Evolutionary conservation across 2,113 vertebrate species (phyloP).

Genomic region (Albula goreensis): DNA sequence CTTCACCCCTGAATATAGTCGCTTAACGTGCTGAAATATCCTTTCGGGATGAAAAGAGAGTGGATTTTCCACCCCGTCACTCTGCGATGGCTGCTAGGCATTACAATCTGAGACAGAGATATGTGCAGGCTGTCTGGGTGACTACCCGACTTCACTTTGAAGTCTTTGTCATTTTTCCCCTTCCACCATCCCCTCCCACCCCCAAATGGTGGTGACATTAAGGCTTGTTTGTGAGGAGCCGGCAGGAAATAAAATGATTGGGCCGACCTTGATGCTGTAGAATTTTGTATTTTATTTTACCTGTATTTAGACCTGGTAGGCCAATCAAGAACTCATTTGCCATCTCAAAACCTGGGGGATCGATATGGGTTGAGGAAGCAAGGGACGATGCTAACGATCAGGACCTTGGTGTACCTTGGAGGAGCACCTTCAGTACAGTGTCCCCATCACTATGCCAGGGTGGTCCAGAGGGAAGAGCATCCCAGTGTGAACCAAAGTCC

Average conservation of each 20-base stretch:
- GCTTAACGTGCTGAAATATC: slow-evolving; percentile 57
- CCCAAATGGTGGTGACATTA: slow-evolving; percentile 13
- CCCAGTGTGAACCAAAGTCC: too few species aligned
- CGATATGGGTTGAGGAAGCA: too few species aligned
- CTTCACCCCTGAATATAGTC: slow-evolving; percentile 58
- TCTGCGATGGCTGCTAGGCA: slow-evolving; percentile 49
- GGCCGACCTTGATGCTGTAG: too few species aligned
- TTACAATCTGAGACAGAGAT: slow-evolving; percentile 57
- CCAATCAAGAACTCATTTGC: too few species aligned
- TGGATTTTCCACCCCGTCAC: slow-evolving; percentile 62
- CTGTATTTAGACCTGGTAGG: too few species aligned
- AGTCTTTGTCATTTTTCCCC: slow-evolving; percentile 53
- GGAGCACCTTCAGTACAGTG: too few species aligned
- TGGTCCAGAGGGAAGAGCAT: too few species aligned
- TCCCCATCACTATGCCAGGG: too few species aligned
- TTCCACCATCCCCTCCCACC: slow-evolving; percentile 13
- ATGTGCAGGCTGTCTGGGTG: slow-evolving; percentile 55
- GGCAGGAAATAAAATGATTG: not conserved
- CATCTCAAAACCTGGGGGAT: too few species aligned
- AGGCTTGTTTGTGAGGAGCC: slow-evolving; percentile 47
- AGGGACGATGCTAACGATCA: too few species aligned
- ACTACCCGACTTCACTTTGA: slow-evolving; percentile 50
- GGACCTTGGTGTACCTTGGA: too few species aligned
- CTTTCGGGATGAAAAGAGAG: slow-evolving; percentile 52
- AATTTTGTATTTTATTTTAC: too few species aligned